A percentile compares a stretch with the other conserved stretches of the same genome.
These are phyloP conservation scores for Platorchestia sp. DNA, from an alignment of 1,140 invertebrate genomes.

Conservation along the genomic window DNA sequence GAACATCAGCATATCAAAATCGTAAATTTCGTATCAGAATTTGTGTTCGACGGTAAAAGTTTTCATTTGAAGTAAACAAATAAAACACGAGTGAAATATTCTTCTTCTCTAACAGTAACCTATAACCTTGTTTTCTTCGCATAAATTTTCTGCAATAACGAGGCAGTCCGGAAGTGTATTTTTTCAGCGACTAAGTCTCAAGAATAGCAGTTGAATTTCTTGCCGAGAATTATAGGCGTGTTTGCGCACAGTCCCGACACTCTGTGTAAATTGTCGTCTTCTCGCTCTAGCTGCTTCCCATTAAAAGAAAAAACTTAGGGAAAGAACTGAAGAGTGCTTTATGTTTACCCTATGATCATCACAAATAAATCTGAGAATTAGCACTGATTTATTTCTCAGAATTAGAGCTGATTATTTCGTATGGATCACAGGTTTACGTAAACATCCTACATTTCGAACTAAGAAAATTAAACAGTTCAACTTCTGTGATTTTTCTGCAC, in stretches of 20 bases:
- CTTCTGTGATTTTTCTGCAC: background rate
- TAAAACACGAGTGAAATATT: background rate
- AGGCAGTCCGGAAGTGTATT: background rate
- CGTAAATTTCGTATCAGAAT: background rate
- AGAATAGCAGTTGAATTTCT: slow-evolving; percentile 12
- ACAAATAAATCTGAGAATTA: no score
- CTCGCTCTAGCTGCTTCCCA: background rate
- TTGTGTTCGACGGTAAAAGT: no score
- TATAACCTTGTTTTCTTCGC: background rate
- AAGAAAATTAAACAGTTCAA: no score
- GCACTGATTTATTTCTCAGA: no score
- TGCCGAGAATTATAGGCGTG: background rate
- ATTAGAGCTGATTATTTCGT: no score
- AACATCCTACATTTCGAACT: no score
- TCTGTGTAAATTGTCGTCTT: background rate
- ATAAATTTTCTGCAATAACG: background rate
- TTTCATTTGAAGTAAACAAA: background rate
- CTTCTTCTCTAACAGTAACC: background rate
- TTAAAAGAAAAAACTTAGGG: background rate
- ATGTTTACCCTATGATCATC: background rate
- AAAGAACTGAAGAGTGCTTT: background rate
- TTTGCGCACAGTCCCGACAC: background rate
- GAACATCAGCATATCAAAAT: background rate
- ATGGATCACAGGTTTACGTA: no score
- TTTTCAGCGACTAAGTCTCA: background rate